Percentiles rank a stretch among this genome's conserved stretches.
Conservation (phyloP, 2,113 vertebrate species). For the Serinus canaria region DNA sequence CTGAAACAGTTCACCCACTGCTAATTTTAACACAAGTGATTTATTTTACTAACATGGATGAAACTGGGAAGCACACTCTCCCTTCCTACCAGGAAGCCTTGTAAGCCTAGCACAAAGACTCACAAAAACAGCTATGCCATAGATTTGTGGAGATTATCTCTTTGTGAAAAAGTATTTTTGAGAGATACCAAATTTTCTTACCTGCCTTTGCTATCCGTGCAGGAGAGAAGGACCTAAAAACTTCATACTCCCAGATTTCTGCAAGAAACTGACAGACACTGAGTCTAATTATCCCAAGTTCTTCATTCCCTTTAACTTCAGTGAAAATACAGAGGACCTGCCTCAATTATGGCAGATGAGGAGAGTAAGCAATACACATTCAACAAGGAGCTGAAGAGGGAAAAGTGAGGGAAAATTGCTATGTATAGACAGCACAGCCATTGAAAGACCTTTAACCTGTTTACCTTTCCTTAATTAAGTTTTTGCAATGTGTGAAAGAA, state of each 20-base stretch:
- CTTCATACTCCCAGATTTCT: background rate
- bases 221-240: background rate
- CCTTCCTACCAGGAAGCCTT: background rate
- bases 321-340: background rate
- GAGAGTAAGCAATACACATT: background rate
- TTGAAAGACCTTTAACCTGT: constrained; percentile 13
- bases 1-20: background rate
- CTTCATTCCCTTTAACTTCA: background rate
- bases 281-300: background rate
- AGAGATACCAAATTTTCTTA: background rate
- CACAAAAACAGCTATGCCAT: background rate
- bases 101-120: background rate
- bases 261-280: background rate
- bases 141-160: background rate
- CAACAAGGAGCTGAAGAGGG: background rate
- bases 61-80: background rate
- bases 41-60: constrained; percentile 4
- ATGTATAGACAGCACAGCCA: background rate
- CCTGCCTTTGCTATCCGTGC: background rate
- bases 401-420: background rate
- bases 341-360: background rate
- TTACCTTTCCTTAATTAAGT: constrained; percentile 28
- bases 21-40: constrained; percentile 31
- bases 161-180: background rate
- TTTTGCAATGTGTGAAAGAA: constrained; percentile 27